Evolutionary conservation across 2,113 vertebrate genomes (phyloP).

Genomic region (Apistogramma diplotaenia): DNA sequence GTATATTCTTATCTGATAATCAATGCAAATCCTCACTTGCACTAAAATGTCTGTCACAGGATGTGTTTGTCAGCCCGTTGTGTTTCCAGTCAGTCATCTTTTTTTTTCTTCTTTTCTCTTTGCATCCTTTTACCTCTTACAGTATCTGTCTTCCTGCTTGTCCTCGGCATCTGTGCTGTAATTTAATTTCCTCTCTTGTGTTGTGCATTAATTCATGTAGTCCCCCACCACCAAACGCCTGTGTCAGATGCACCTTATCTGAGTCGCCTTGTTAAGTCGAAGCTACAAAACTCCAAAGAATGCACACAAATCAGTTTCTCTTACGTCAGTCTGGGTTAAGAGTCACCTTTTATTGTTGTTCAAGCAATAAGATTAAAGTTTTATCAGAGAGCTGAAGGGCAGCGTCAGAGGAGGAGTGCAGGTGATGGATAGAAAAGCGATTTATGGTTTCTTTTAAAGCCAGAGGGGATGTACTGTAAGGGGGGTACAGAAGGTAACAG

Average conservation of each 20-base stretch:
- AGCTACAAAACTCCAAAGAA: slow-evolving; percentile 13
- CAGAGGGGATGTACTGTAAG: neutral
- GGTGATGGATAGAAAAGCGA: neutral
- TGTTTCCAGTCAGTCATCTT: slow-evolving; percentile 31
- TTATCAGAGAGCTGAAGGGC: neutral
- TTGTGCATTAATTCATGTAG: slow-evolving; percentile 31
- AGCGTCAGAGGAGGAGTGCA: neutral
- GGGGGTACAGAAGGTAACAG: neutral
- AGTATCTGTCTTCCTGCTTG: slow-evolving; percentile 22
- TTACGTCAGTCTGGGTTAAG: neutral
- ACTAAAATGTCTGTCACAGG: neutral
- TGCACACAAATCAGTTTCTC: neutral
- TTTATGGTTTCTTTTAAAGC: neutral
- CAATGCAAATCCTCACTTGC: neutral
- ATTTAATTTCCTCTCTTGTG: slow-evolving; percentile 60
- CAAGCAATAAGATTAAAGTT: neutral
- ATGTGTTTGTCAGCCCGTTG: neutral
- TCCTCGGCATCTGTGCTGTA: slow-evolving; percentile 32
- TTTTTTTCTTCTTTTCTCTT: neutral
- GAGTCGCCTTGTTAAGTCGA: neutral
- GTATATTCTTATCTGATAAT: neutral
- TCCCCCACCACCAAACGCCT: neutral
- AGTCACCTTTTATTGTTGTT: neutral
- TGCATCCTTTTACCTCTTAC: slow-evolving; percentile 32
- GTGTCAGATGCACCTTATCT: slow-evolving; percentile 31